Evolutionary conservation across 64 coral and sea anemone species (phyloP), one percentile per base, ranked within the genome.

Genomic region (Montipora cactus): DNA sequence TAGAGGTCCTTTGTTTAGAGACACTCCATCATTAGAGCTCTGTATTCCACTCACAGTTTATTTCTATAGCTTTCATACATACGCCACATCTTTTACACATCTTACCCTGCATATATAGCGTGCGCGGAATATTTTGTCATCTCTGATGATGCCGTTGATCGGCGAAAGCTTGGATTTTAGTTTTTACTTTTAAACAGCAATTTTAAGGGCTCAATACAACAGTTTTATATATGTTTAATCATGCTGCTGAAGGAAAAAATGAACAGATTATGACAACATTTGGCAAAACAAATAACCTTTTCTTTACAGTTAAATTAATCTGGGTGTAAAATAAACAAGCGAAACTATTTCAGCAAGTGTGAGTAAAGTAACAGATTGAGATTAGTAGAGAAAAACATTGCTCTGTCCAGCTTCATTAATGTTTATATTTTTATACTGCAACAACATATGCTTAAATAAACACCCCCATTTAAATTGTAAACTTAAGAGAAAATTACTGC

Each of bases 91-190:
- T 37, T 37, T 37, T 37, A 37, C 37, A 2, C 37, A 37, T 37
- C 37, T 37, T 2, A 37, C 37, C 37, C 37, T 37, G 37, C 37
- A 55, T 55, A 55, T 55, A 55, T 55, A 55, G 52, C 52, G 4
- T 55, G 52, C 52, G 0, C 4, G 2, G 4, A 55, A 55, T 55
- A 55, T 55, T 55, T 55, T 55, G 0, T 55, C 0, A 74, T 74
- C 71, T 21, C 71, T 74, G 71, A 74, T 74, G 71, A 74, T 74
- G 71, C 71, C 21, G 71, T 79, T 80, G 78, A 80, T 80, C 78
- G 50, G 78, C 51, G 78, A 80, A 80, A 80, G 78, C 78, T 80
- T 80, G 78, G 78, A 80, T 80, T 80, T 80, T 80, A 80, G 49
- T 44, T 76, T 76, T 76, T 49, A 76, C 74, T 49, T 76, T 76